Percentiles rank a stretch among this genome's conserved stretches.
phyloP scores from a whole-genome alignment of 2,888 invertebrate species.

The Philaethria dido region DNA sequence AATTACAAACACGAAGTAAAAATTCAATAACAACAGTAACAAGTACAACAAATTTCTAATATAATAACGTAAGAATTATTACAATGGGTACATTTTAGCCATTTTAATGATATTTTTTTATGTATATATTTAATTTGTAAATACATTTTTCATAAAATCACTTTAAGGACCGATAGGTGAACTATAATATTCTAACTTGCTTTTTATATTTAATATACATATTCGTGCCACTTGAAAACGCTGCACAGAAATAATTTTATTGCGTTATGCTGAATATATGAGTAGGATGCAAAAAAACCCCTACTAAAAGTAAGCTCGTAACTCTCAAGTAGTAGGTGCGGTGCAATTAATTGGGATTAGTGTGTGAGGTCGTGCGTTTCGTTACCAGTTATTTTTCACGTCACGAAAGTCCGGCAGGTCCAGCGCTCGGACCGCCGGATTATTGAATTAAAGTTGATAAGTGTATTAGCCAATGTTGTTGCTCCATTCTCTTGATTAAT shows the following conservation, averaged over 20 bases:
- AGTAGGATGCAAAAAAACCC: conserved; percentile 35
- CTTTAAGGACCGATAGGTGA: neutral
- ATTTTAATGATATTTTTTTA: neutral
- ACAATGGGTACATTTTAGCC: neutral
- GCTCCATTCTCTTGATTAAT: conserved; percentile 80
- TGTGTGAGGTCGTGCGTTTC: conserved; percentile 72
- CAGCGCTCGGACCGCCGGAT: conserved; percentile 67
- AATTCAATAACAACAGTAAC: no score
- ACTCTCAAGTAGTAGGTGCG: conserved; percentile 53
- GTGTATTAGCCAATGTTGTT: conserved; percentile 81
- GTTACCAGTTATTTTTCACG: conserved; percentile 75
- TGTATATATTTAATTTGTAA: neutral
- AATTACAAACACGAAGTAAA: no score
- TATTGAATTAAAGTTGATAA: conserved; percentile 84
- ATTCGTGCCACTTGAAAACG: conserved; percentile 18
- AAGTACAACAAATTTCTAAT: no score
- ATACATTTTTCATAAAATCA: conserved; percentile 2
- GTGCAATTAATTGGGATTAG: conserved; percentile 76
- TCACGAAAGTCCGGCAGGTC: conserved; percentile 65
- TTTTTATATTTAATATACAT: conserved; percentile 15
- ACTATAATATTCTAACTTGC: conserved; percentile 9
- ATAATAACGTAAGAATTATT: no score
- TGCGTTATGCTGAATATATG: conserved; percentile 34
- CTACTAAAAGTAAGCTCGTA: conserved; percentile 45
- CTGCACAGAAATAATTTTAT: conserved; percentile 34